Evolutionary conservation across 2,888 invertebrate species (phyloP).

Genomic region (Chymomyza caudatula): DNA sequence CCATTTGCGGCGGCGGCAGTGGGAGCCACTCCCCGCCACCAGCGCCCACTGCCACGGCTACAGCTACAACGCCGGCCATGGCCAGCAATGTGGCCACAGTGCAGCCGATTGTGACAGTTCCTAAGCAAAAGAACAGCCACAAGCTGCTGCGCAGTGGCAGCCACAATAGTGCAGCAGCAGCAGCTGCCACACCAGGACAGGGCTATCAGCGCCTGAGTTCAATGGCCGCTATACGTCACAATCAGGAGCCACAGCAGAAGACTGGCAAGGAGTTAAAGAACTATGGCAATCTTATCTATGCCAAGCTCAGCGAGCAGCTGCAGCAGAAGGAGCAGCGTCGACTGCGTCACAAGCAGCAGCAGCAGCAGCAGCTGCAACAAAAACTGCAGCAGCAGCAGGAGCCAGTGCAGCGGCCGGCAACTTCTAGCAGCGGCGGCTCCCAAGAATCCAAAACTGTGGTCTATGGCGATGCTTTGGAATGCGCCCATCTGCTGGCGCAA

Average conservation of each 20-base stretch:
- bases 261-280: slow-evolving; percentile 74
- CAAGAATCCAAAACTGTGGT: slow-evolving; percentile 42
- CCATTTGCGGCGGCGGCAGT: slow-evolving; percentile 79
- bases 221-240: slow-evolving; percentile 36
- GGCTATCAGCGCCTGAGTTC: slow-evolving; percentile 29
- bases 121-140: slow-evolving; percentile 34
- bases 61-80: slow-evolving; percentile 20
- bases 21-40: slow-evolving; percentile 68
- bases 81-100: slow-evolving; percentile 72
- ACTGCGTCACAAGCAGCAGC: slow-evolving; percentile 37
- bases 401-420: slow-evolving; percentile 25
- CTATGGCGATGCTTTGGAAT: slow-evolving; percentile 56
- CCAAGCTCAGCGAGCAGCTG: slow-evolving; percentile 76
- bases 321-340: slow-evolving; percentile 72
- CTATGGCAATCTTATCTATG: slow-evolving; percentile 76
- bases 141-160: slow-evolving; percentile 7
- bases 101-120: slow-evolving; percentile 72
- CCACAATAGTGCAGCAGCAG: neutral
- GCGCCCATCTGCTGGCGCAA: slow-evolving; percentile 52
- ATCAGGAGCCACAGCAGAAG: slow-evolving; percentile 58
- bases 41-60: slow-evolving; percentile 46
- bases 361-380: slow-evolving; percentile 31
- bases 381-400: slow-evolving; percentile 36
- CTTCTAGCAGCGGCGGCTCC: slow-evolving; percentile 36
- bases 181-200: slow-evolving; percentile 14